These are phyloP conservation scores for Byasa hedistus DNA, from an alignment of 2,888 invertebrate genomes.

Conservation along the genomic window DNA sequence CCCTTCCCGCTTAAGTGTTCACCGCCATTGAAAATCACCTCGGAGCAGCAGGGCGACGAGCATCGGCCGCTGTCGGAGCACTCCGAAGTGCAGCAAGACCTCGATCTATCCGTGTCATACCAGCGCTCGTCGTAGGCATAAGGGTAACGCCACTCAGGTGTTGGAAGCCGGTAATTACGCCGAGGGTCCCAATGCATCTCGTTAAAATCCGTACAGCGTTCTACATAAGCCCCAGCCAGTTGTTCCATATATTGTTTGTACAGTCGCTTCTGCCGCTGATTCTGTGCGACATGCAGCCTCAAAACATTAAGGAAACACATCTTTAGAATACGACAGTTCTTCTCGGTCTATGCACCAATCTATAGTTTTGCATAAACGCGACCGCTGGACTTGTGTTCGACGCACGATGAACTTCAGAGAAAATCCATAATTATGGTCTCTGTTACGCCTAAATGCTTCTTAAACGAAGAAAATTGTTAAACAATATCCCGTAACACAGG, in stretches of 20 bases:
- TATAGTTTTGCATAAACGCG: constrained; percentile 61
- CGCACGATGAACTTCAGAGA: constrained; percentile 58
- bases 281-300: constrained; percentile 76
- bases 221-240: constrained; percentile 70
- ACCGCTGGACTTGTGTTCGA: constrained; percentile 44
- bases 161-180: constrained; percentile 48
- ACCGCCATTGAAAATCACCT: constrained; percentile 76
- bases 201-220: constrained; percentile 63
- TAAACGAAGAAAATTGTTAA: constrained; percentile 51
- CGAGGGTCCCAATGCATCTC: constrained; percentile 57
- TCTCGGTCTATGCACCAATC: constrained; percentile 49
- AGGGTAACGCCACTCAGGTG: constrained; percentile 65
- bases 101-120: constrained; percentile 55
- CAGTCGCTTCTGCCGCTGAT: constrained; percentile 71
- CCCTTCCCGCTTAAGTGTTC: constrained; percentile 69
- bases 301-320: constrained; percentile 81
- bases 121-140: constrained; percentile 60
- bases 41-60: constrained; percentile 75
- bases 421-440: constrained; percentile 50
- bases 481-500: constrained; percentile 41
- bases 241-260: constrained; percentile 77
- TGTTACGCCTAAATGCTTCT: constrained; percentile 38
- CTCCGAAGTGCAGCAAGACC: constrained; percentile 60
- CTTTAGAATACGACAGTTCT: constrained; percentile 37
- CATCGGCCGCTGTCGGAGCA: constrained; percentile 70